A percentile compares a stretch with the other conserved stretches of the same genome.
Evolutionary conservation across 2,888 invertebrate species (phyloP).

Genomic region (Amblyjoppa proteus): DNA sequence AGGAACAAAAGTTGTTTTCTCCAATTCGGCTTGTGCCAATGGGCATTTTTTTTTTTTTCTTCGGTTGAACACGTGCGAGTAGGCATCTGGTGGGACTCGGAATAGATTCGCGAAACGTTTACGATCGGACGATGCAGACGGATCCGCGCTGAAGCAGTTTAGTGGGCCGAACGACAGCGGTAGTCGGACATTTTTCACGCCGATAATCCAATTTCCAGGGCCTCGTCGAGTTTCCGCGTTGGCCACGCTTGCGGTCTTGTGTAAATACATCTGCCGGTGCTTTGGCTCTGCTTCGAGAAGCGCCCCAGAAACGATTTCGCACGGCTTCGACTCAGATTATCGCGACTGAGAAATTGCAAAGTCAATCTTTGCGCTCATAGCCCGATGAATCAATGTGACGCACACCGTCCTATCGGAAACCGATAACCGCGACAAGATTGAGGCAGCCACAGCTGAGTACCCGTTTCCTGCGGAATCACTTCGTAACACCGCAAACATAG

Average conservation of each 20-base stretch:
- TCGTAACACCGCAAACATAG: slow-evolving; percentile 18
- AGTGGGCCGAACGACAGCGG: slow-evolving; percentile 10
- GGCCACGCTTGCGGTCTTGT: slow-evolving; percentile 5
- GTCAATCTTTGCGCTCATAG: background rate
- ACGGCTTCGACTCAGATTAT: background rate
- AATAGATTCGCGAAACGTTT: slow-evolving; percentile 1
- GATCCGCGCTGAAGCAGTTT: background rate
- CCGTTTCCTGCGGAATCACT: slow-evolving; percentile 31
- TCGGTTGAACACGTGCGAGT: background rate
- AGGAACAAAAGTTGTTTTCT: background rate
- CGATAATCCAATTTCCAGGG: slow-evolving; percentile 22
- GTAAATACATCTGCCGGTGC: slow-evolving; percentile 37
- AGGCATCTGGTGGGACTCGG: slow-evolving; percentile 2
- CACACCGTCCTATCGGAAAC: slow-evolving; percentile 24
- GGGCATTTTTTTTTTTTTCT: background rate
- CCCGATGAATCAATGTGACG: slow-evolving; percentile 26
- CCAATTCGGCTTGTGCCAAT: background rate
- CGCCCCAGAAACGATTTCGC: background rate
- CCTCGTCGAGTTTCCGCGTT: background rate
- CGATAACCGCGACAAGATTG: slow-evolving; percentile 38
- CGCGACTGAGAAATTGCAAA: slow-evolving; percentile 10
- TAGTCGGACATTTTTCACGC: background rate
- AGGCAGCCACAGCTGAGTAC: slow-evolving; percentile 19
- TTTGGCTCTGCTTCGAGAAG: slow-evolving; percentile 11
- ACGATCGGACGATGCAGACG: slow-evolving; percentile 11